Conservation (phyloP, 53 echinoderm and acorn worm species). For the Glandiceps talaboti region DNA sequence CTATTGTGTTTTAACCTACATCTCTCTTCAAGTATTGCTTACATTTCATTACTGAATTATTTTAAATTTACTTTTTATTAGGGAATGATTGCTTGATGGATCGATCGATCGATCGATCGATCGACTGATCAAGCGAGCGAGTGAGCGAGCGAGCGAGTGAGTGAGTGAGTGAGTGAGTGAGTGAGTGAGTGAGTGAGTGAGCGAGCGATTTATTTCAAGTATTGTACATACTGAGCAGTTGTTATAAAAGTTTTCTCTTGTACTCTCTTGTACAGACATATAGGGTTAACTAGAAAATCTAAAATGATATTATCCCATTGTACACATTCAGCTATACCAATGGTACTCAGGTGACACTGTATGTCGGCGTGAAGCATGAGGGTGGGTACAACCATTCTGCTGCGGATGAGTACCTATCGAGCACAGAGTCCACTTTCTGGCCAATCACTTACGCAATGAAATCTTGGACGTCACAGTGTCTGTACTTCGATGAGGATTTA, state of each 20-base stretch:
- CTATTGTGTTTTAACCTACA: too few species aligned
- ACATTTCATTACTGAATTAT: too few species aligned
- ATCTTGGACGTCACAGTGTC: conserved; percentile 65
- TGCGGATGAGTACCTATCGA: conserved; percentile 33
- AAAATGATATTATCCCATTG: background rate
- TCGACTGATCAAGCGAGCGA: too few species aligned
- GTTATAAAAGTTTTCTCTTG: background rate
- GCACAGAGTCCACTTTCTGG: conserved; percentile 43
- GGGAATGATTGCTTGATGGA: too few species aligned
- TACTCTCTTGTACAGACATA: background rate
- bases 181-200: too few species aligned
- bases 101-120: too few species aligned
- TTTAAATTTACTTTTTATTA: too few species aligned
- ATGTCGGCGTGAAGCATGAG: conserved; percentile 42
- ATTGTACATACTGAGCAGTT: background rate
- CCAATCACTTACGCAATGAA: conserved; percentile 51
- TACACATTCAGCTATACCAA: conserved; percentile 47
- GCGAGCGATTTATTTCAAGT: too few species aligned
- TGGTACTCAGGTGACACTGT: conserved; percentile 39
- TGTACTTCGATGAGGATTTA: conserved; percentile 48
- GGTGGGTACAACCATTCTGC: conserved; percentile 51
- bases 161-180: too few species aligned
- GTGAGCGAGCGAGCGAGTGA: too few species aligned
- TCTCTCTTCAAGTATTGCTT: too few species aligned
- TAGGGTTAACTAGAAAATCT: background rate